Base-by-base conservation (phyloP, 2,797 vertebrate genomes). In the Helarctos malayanus region DNA sequence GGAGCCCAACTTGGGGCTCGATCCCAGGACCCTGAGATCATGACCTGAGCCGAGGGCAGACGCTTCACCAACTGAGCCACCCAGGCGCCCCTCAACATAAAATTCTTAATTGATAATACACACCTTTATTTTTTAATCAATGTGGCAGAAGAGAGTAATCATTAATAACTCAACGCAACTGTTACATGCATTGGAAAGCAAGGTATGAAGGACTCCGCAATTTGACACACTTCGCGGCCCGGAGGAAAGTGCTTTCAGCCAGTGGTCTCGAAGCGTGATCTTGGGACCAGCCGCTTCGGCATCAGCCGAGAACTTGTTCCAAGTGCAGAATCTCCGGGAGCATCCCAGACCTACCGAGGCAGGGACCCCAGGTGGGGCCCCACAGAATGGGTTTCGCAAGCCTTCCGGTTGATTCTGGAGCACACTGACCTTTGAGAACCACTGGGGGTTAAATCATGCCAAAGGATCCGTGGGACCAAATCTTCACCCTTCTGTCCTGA, bases 211-310 rank as follows among this genome's bases (percentile, higher is more conserved):
- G 21, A 12, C 54, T 71, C 65, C 93, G 38, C 19, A 10, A 47
- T 29, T 38, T 54, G 68, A 94, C 19, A 47, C 27, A 79, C 59
- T 65, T 69, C 69, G 25, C 41, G 52, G 8, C 14, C 41, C 54
- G n/a, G 3, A 80, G 85, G 85, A 91, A 90, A 84, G 41, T 27
- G 11, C 41, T 92, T 95, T 81, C 61, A 90, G 65, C n/a, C 73
- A 59, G 69, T 13, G 45, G 19, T 90, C 92, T 94, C 71, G 27
- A 78, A 80, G 32, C 47, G n/a, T 59, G 27, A 23, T 71, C 63
- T 49, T 45, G 1, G 21, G 78, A 49, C 59, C 63, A 71, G 45
- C 41, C 68, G 57, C n/a, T 78, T 87, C 45, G 27, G 38, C 52
- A 80, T 92, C 63, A 69, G 83, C 63, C 81, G 71, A 19, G 78